Base-by-base conservation (phyloP, 2,113 vertebrate genomes). In the Pica pica region DNA sequence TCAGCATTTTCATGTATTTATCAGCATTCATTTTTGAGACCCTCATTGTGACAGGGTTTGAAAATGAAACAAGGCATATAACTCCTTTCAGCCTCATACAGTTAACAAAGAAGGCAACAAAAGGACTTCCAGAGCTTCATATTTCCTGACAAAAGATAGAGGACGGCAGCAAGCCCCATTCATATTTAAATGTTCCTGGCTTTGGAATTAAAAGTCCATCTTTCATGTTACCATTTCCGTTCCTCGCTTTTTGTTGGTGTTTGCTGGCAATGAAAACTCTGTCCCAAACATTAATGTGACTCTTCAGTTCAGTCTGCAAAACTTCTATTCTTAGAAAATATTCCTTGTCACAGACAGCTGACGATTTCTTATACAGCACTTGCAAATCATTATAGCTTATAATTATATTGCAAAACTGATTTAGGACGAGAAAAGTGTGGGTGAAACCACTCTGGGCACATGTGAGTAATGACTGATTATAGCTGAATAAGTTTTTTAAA, bases 161-260 rank as follows among this genome's bases (percentile, higher is more conserved):
- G 56, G 61, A 89, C 52, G n/a, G 70, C 37, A 90, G 87, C 67
- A 95, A 94, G 80, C 13, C 47, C 90, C 53, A 97, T 97, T 97
- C 88, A 95, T 97, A 96, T 97, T 97, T 95, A 97, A 97, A 97
- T 95, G 73, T 37, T 81, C 67, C 64, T 93, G 68, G 73, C 90
- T 97, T 95, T 91, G 90, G 89, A 95, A 96, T 88, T 95, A 93
- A 71, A 91, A 90, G 93, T 95, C 60, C 79, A 94, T 96, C 81
- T 95, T 96, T 95, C 76, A 76, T 82, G 61, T 95, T 94, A 91
- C 60, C 23, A 83, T 95, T 91, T 92, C 93, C 60, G n/a, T 94
- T 96, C 70, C 94, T 85, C 87, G 63, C 63, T 59, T 67, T 94
- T 97, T 96, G 65, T 95, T 95, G 57, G 35, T 90, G 64, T 61